Evolutionary conservation across 2,797 vertebrate species (phyloP).

Genomic region (Carduelis carduelis): DNA sequence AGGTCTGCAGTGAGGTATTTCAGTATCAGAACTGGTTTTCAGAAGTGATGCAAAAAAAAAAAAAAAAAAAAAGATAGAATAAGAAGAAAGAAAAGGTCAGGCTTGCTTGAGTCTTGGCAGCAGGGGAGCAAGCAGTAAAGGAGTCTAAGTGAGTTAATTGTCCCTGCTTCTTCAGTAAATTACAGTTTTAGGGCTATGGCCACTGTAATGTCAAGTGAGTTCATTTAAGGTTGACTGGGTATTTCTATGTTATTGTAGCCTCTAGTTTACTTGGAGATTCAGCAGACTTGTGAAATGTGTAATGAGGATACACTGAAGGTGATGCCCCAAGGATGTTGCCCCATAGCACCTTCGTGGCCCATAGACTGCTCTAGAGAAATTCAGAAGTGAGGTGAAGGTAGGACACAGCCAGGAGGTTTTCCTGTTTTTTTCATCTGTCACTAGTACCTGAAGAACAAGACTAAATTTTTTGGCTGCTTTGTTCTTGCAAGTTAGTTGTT

Average conservation of each 20-base stretch:
- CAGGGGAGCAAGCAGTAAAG: background rate
- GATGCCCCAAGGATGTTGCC: background rate
- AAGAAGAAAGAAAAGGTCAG: background rate
- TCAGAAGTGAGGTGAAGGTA: background rate
- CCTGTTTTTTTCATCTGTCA: background rate
- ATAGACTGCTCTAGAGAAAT: background rate
- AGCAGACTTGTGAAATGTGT: background rate
- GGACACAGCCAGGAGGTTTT: background rate
- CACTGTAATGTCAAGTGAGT: background rate
- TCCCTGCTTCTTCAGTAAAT: background rate
- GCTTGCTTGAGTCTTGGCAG: background rate
- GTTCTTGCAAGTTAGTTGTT: background rate
- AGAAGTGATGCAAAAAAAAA: background rate
- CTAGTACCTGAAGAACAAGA: background rate
- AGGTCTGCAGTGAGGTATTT: constrained; percentile 14
- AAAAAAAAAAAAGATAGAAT: rapidly evolving
- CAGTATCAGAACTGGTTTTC: background rate
- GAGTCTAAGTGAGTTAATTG: background rate
- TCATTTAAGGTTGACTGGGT: background rate
- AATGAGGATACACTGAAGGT: background rate
- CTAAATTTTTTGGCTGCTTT: background rate
- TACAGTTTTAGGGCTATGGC: background rate
- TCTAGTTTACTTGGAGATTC: background rate
- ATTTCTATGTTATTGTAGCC: background rate
- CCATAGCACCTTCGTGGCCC: background rate